Evolutionary conservation across 2,888 invertebrate genomes (phyloP).

Genomic region (Caenorhabditis parvicauda): DNA sequence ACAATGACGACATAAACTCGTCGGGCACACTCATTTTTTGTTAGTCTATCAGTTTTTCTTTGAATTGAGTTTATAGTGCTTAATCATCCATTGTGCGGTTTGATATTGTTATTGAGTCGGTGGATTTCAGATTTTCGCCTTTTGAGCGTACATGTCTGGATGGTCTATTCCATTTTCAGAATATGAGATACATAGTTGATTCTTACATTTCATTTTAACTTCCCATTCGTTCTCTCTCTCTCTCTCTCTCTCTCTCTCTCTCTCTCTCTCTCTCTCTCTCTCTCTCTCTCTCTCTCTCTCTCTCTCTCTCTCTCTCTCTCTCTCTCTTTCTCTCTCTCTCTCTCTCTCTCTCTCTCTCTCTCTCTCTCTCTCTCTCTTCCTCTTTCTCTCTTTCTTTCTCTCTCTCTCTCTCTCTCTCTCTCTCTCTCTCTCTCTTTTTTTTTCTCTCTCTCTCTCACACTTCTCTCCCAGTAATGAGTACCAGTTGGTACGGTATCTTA

Average conservation of each 20-base stretch:
- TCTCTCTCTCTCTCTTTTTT: constrained; percentile 7
- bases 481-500: constrained; percentile 7
- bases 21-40: no score
- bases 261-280: constrained; percentile 10
- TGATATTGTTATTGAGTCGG: no score
- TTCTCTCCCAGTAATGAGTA: constrained; percentile 3
- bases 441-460: constrained; percentile 3
- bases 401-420: constrained; percentile 7
- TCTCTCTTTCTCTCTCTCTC: neutral
- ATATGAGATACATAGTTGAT: constrained; percentile 5
- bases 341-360: constrained; percentile 6
- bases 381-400: neutral
- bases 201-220: neutral
- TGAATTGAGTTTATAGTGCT: no score
- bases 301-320: neutral
- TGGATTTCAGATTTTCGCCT: no score
- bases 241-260: neutral
- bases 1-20: no score
- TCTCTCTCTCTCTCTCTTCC: constrained; percentile 7
- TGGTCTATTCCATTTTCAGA: constrained; percentile 2
- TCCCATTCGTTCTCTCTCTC: neutral
- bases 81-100: no score
- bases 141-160: no score
- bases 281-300: constrained; percentile 4
- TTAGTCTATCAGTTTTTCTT: no score